These are phyloP conservation scores for Archocentrus centrarchus DNA, from an alignment of 2,113 vertebrate species.

Conservation along the genomic window DNA sequence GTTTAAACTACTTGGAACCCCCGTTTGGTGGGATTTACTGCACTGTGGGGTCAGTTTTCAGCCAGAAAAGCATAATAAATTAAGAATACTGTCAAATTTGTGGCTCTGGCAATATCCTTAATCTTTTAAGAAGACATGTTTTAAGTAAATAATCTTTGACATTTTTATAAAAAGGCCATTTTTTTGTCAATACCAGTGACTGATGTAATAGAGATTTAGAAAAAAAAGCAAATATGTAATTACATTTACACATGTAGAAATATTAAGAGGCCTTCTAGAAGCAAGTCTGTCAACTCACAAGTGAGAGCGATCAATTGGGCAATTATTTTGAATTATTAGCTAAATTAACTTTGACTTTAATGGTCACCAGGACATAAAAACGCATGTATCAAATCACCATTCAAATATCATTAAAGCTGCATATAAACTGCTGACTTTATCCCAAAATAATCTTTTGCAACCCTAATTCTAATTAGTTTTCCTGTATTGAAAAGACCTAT, in stretches of 20 bases:
- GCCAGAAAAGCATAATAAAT: background rate
- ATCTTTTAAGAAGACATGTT: background rate
- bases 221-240: background rate
- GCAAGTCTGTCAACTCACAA: background rate
- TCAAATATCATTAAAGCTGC: background rate
- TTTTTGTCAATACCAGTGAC: background rate
- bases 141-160: background rate
- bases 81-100: background rate
- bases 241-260: background rate
- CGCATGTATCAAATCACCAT: background rate
- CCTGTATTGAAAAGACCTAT: too few relatives aligned
- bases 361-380: background rate
- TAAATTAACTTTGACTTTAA: background rate
- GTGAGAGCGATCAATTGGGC: background rate
- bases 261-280: background rate
- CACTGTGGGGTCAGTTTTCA: background rate
- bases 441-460: too few relatives aligned
- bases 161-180: background rate
- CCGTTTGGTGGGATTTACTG: background rate
- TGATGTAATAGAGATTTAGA: background rate
- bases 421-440: too few relatives aligned
- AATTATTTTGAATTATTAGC: background rate
- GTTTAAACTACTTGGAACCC: conserved; percentile 1
- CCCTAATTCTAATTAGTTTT: too few relatives aligned
- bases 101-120: background rate